Base-by-base conservation (phyloP, 2,797 vertebrate genomes). In the Todus mexicanus region DNA sequence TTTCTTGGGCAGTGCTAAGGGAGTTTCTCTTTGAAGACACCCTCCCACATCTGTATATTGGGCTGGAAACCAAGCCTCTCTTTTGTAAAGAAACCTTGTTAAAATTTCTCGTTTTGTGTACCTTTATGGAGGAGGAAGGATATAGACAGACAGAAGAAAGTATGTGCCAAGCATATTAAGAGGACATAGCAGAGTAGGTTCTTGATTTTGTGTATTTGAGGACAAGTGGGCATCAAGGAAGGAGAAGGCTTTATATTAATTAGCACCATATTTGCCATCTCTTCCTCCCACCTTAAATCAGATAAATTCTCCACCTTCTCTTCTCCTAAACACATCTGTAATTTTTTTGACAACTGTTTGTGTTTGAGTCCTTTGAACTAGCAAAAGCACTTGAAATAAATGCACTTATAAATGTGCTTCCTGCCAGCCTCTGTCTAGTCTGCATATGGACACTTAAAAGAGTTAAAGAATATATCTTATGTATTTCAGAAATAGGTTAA, bases 71-170 rank as follows among this genome's bases (percentile, higher is more conserved):
- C 82, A 96, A 88, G n/a, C 59, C 29, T 95, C 84, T 90, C 75
- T 87, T 93, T 89, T 91, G 54, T 85, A 84, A 85, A 89, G 90
- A 95, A 91, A 91, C 72, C 69, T 94, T 85, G 89, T 87, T 94
- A 65, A 94, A 95, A 95, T 95, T 93, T 87, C 82, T 96, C 87
- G 85, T 91, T 94, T 94, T 73, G 84, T 93, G 92, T 53, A 88
- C 84, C 84, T 94, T 92, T 95, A 83, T 77, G 87, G 89, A 23
- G 48, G 87, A 59, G 33, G 64, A 78, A 26, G 15, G 31, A 50
- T 7, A 7, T 23, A 15, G 65, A 48, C 16, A 35, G 71, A 66
- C 73, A 71, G 90, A 77, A 86, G 66, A 64, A 86, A 38, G 8
- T 85, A 75, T 10, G 35, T 93, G 84, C 84, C 74, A 86, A 63